phyloP scores from a whole-genome alignment of 2,888 invertebrate species.

The Agonopterix arenella region DNA sequence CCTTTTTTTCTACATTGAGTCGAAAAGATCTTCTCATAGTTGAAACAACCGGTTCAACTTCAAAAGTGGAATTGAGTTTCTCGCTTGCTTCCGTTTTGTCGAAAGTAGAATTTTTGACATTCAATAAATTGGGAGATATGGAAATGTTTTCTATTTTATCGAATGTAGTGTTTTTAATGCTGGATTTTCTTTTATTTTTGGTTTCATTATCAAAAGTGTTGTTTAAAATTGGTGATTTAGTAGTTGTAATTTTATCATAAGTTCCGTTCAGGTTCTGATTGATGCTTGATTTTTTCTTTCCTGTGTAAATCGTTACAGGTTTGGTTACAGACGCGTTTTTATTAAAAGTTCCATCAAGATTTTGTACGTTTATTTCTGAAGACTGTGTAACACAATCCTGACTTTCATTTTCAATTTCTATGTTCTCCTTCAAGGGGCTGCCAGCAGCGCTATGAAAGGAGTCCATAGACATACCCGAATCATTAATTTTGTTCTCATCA shows the following conservation, averaged over 20 bases:
- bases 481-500: conserved; percentile 24
- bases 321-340: conserved; percentile 6
- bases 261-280: neutral
- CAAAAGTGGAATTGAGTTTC: conserved; percentile 11
- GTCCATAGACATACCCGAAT: conserved; percentile 38
- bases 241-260: neutral
- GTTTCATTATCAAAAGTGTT: conserved; percentile 20
- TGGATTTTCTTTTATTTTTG: conserved; percentile 15
- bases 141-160: conserved; percentile 12
- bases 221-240: conserved; percentile 9
- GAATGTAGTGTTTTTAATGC: conserved; percentile 13
- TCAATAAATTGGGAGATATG: neutral
- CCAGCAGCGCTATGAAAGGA: conserved; percentile 61
- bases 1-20: neutral
- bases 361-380: neutral
- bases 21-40: conserved; percentile 1
- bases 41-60: conserved; percentile 11
- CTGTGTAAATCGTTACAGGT: neutral
- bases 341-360: conserved; percentile 14
- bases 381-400: neutral
- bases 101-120: conserved; percentile 8
- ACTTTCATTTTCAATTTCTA: neutral
- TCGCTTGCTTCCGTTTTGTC: conserved; percentile 8
- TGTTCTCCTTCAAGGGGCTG: conserved; percentile 31
- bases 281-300: neutral